These are phyloP conservation scores for Fissipunctia ypsillon DNA, from an alignment of 2,888 invertebrate species.

Conservation along the genomic window DNA sequence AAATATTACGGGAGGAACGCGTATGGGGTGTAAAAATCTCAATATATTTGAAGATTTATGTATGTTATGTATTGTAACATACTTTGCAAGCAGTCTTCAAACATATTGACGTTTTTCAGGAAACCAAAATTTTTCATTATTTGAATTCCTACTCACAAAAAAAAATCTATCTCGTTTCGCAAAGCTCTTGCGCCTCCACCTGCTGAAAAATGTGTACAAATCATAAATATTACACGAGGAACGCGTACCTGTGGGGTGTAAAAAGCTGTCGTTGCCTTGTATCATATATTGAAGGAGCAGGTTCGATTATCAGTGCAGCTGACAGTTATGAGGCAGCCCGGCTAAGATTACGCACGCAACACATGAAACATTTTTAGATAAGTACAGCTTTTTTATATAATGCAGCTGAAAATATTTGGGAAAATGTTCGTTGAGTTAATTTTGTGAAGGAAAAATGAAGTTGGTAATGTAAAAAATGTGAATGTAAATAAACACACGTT, in stretches of 20 bases:
- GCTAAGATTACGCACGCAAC: slow-evolving; percentile 75
- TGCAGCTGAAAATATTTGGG: neutral
- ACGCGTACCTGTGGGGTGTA: slow-evolving; percentile 59
- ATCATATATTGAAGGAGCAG: slow-evolving; percentile 60
- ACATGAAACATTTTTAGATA: slow-evolving; percentile 58
- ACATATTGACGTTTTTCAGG: neutral
- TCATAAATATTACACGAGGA: slow-evolving; percentile 26
- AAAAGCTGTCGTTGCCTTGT: slow-evolving; percentile 67
- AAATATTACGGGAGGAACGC: slow-evolving; percentile 31
- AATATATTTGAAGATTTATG: neutral
- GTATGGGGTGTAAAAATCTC: slow-evolving; percentile 46
- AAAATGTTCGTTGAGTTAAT: neutral
- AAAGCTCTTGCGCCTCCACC: neutral
- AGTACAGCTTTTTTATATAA: slow-evolving; percentile 45
- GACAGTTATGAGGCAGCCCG: slow-evolving; percentile 68
- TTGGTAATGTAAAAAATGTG: neutral
- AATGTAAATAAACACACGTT: neutral
- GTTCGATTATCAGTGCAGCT: slow-evolving; percentile 73
- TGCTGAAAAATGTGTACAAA: slow-evolving; percentile 15
- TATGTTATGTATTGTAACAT: neutral
- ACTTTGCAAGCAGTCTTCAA: neutral
- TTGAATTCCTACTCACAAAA: neutral
- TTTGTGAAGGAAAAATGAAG: slow-evolving; percentile 17
- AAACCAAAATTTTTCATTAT: neutral
- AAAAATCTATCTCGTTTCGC: neutral